These are phyloP conservation scores for Scaptomyza pallida DNA, from an alignment of 1,140 invertebrate genomes.

Conservation along the genomic window DNA sequence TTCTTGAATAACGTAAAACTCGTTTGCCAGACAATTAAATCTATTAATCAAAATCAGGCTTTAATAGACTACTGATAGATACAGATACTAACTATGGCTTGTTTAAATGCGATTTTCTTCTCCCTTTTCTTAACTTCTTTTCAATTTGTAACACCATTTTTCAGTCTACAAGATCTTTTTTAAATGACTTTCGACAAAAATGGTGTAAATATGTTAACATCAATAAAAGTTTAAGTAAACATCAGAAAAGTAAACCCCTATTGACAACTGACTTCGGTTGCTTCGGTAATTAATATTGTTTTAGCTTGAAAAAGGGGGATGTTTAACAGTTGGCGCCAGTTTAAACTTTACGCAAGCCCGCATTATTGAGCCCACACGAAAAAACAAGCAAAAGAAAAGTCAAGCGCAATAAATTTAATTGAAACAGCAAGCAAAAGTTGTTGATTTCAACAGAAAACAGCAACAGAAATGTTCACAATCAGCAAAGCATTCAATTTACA, in stretches of 20 bases:
- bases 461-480: slow-evolving; percentile 37
- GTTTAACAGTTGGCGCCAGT: slow-evolving; percentile 2
- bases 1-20: too few species aligned
- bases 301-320: neutral
- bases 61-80: slow-evolving; percentile 15
- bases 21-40: slow-evolving; percentile 26
- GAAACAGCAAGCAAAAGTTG: slow-evolving; percentile 22
- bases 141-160: neutral
- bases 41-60: slow-evolving; percentile 45
- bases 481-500: slow-evolving; percentile 34
- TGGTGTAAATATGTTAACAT: neutral
- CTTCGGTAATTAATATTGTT: slow-evolving; percentile 17
- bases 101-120: neutral
- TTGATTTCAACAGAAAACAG: slow-evolving; percentile 20
- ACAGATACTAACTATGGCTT: neutral
- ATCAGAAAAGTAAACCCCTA: neutral
- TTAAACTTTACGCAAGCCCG: slow-evolving; percentile 26
- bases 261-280: slow-evolving; percentile 17
- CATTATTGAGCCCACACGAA: slow-evolving; percentile 33
- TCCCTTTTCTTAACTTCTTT: neutral
- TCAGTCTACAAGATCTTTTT: neutral
- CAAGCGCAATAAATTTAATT: slow-evolving; percentile 46
- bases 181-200: neutral
- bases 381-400: slow-evolving; percentile 1
- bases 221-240: neutral